phyloP scores from a whole-genome alignment of 53 echinoderm and acorn worm genomes.

The Patiria pectinifera region DNA sequence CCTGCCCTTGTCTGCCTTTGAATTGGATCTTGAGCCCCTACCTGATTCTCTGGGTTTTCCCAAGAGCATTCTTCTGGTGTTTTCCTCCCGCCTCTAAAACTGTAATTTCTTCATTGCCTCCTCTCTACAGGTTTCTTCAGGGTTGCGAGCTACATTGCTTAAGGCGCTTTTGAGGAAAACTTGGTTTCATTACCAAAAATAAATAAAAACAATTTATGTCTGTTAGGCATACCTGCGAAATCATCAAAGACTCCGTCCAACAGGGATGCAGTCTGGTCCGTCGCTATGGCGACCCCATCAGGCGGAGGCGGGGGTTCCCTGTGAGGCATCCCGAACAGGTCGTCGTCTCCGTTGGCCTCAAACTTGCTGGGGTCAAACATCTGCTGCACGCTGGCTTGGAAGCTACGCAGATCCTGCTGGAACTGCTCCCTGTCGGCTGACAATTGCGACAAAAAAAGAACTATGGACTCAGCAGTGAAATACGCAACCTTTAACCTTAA shows the following conservation, averaged over 20 bases:
- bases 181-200: background rate
- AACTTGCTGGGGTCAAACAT: slow-evolving; percentile 83
- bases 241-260: slow-evolving; percentile 83
- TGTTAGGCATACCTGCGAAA: slow-evolving; percentile 62
- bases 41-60: no score
- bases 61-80: no score
- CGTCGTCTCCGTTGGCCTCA: slow-evolving; percentile 60
- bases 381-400: slow-evolving; percentile 88
- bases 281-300: slow-evolving; percentile 30
- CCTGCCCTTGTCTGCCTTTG: no score
- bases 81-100: no score
- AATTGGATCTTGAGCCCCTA: no score
- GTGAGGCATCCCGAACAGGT: slow-evolving; percentile 37
- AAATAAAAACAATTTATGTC: no score
- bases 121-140: no score
- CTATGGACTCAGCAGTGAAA: background rate
- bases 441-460: background rate
- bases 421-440: slow-evolving; percentile 52
- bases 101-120: no score
- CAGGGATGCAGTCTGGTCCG: slow-evolving; percentile 65
- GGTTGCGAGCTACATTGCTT: background rate
- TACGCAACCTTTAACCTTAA: background rate
- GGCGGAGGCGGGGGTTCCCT: slow-evolving; percentile 34
- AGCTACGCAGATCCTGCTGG: slow-evolving; percentile 72
- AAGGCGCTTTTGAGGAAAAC: background rate